Conservation (phyloP, 92 coral and sea anemone genomes). For the Pocillopora meandrina region DNA sequence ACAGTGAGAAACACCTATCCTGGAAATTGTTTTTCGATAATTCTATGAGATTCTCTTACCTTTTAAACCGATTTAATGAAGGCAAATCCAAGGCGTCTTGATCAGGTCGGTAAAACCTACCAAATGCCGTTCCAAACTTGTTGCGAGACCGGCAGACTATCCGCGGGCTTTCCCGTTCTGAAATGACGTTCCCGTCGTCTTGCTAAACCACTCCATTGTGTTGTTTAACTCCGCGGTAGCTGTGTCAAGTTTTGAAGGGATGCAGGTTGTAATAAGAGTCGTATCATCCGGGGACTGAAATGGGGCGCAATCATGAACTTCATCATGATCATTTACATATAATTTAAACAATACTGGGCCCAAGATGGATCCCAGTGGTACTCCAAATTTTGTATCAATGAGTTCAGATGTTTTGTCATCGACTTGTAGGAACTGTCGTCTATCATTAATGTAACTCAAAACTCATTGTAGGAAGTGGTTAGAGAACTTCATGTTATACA, state of each 20-base stretch:
- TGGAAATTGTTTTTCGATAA: too few species aligned
- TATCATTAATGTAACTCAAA: constrained; percentile 17
- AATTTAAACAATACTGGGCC: neutral
- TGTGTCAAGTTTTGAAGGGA: constrained; percentile 1
- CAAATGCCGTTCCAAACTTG: too few species aligned
- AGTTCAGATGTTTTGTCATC: too few species aligned
- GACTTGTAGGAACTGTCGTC: constrained; percentile 10
- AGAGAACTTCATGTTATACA: constrained; percentile 3
- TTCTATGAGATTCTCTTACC: too few species aligned
- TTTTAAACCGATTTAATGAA: too few species aligned
- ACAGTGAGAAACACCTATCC: too few species aligned
- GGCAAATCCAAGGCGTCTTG: too few species aligned
- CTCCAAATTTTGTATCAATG: constrained; percentile 17
- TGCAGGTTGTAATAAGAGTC: constrained; percentile 18
- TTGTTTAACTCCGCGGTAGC: constrained; percentile 1
- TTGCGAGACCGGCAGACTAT: too few species aligned
- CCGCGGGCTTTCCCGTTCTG: too few species aligned
- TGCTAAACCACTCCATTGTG: neutral
- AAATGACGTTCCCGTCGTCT: too few species aligned
- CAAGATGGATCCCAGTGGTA: constrained; percentile 12
- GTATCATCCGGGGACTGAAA: constrained; percentile 37
- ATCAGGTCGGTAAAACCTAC: too few species aligned
- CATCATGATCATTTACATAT: constrained; percentile 27
- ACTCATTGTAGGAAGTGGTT: constrained; percentile 24
- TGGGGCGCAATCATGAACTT: neutral